phyloP scores from a whole-genome alignment of 2,797 vertebrate genomes.

The Chelon labrosus region DNA sequence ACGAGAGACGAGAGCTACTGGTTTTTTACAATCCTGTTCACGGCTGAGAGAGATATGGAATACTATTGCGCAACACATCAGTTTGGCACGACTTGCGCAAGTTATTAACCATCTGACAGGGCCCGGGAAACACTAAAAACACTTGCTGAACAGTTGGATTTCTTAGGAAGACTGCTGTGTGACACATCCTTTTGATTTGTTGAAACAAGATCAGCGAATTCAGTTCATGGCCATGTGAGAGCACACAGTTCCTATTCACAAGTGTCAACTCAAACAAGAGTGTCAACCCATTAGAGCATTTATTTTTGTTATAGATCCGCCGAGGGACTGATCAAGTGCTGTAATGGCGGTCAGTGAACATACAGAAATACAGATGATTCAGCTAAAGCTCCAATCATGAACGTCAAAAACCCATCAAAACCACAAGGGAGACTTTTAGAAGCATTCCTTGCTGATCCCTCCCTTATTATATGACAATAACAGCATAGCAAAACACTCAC shows the following conservation, averaged over 20 bases:
- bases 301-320: no score
- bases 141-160: not conserved
- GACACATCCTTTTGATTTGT: not conserved
- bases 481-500: not conserved
- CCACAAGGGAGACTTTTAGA: not conserved
- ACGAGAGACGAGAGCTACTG: not conserved
- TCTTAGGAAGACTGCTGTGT: not conserved
- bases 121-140: not conserved
- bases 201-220: not conserved
- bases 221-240: no score
- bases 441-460: constrained; percentile 9
- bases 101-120: not conserved
- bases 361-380: not conserved
- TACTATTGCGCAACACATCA: not conserved
- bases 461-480: constrained; percentile 44
- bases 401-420: not conserved
- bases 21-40: not conserved
- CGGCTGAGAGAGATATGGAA: not conserved
- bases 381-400: not conserved
- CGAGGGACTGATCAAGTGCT: not conserved
- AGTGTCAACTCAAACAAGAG: no score
- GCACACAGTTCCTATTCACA: not conserved
- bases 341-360: not conserved
- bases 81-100: not conserved
- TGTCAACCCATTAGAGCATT: no score